Evolutionary conservation across 92 coral and sea anemone species (phyloP), one percentile per base, ranked within the genome.

Genomic region (Porites evermanni): DNA sequence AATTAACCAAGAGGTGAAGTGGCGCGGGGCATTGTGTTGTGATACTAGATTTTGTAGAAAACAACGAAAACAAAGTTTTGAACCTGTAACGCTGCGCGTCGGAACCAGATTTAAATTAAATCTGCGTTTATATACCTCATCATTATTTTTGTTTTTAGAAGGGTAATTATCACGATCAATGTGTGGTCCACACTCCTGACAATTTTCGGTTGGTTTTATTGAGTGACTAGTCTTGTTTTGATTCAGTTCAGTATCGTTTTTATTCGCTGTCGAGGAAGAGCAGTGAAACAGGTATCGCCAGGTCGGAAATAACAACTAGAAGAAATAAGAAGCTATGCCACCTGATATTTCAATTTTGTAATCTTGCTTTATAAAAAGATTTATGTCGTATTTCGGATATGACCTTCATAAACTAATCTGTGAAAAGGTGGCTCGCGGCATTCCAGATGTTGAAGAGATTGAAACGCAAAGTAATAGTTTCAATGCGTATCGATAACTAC

Each of bases 121-220:
- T 21, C 24, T 23, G 11, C 72, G 20, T 67, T 67, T 67, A 51
- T 0, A 26, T 11, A 6, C 13, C 61, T 14, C 16, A 8, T 56
- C 14, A 56, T 59, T 0, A 50, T 32, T 67, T 60, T 79, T 64
- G 83, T 64, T 79, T 77, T 9, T 5, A 20, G 12, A 5, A 47
- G 50, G 38, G 32, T 16, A 64, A 79, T 79, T 79, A 64, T n/a
- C 83, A 26, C 20, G 52, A 5, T 64, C 61, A 64, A 63, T 56
- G 82, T 38, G 82, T 14, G 70, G 70, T n/a, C 20, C 50, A 52
- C 20, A 47, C 18, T 64, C 51, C 71, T 19, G 47, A n/a, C 7
- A 78, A 1, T 54, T 24, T 77, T 20, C 70, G 13, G 63, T 61
- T 78, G 21, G 1, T 18, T 23, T 58, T 19, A 54, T 38, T 38